Evolutionary conservation across 2,888 invertebrate genomes (phyloP).

Genomic region (Bombylius major): DNA sequence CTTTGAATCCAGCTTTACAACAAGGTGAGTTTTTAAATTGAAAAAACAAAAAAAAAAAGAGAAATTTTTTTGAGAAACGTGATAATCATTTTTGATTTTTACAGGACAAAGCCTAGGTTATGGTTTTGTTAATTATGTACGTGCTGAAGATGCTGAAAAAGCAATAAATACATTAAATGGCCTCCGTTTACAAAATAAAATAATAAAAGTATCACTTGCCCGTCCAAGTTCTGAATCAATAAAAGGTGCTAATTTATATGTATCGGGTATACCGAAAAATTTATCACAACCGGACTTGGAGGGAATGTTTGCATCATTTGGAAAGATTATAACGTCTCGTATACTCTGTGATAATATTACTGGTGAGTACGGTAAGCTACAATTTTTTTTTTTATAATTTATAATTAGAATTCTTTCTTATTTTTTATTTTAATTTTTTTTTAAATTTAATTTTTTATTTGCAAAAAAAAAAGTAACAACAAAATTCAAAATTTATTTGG

Average conservation of each 20-base stretch:
- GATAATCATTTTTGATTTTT: neutral
- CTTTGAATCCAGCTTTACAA: conserved; percentile 34
- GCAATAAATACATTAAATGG: conserved; percentile 97
- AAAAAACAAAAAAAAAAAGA: neutral
- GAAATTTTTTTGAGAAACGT: too few species aligned
- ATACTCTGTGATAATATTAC: conserved; percentile 85
- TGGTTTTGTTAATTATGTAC: conserved; percentile 99
- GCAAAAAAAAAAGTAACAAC: too few species aligned
- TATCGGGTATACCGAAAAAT: conserved; percentile 92
- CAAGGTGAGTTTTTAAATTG: conserved; percentile 23
- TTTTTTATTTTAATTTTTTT: neutral
- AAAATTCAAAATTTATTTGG: too few species aligned
- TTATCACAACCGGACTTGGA: conserved; percentile 94
- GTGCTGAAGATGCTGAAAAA: conserved; percentile 95
- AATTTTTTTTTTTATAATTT: conserved; percentile 3
- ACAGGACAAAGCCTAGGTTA: conserved; percentile 95
- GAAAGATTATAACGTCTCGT: conserved; percentile 91
- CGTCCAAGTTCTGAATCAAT: conserved; percentile 96
- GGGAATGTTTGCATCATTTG: conserved; percentile 86
- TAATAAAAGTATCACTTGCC: conserved; percentile 97
- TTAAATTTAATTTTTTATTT: neutral
- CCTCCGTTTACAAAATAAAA: conserved; percentile 96
- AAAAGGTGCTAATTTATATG: conserved; percentile 96
- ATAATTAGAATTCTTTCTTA: neutral
- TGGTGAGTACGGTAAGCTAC: conserved; percentile 22